A percentile compares a stretch with the other conserved stretches of the same genome.
These are phyloP conservation scores for Plagodis pulveraria DNA, from an alignment of 2,888 invertebrate genomes.

Conservation along the genomic window DNA sequence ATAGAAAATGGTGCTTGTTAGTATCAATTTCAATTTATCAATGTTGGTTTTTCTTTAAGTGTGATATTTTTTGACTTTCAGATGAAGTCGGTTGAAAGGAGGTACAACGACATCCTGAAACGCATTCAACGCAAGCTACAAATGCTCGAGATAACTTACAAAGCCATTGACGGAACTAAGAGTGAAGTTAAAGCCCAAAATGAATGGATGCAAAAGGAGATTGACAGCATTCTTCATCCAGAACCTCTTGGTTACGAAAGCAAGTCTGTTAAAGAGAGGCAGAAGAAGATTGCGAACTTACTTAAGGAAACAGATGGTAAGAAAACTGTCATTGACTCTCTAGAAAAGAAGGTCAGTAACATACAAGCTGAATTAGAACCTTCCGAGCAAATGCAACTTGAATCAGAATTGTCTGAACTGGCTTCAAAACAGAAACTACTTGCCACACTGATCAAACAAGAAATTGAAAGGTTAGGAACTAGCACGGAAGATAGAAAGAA, in stretches of 20 bases:
- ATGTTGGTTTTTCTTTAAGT: background rate
- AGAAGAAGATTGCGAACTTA: constrained; percentile 89
- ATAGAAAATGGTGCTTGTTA: no score
- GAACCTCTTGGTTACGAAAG: constrained; percentile 91
- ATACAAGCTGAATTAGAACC: constrained; percentile 94
- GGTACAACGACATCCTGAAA: constrained; percentile 93
- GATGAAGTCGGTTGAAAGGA: constrained; percentile 93
- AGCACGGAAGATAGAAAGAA: constrained; percentile 90
- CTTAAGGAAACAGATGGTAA: constrained; percentile 94
- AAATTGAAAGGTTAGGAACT: constrained; percentile 89
- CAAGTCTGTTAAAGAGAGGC: constrained; percentile 90
- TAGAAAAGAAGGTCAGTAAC: constrained; percentile 93
- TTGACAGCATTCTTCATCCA: constrained; percentile 87
- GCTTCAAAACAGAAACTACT: constrained; percentile 91
- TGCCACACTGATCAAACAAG: constrained; percentile 88
- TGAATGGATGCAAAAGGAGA: constrained; percentile 92
- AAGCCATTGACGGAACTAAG: constrained; percentile 92
- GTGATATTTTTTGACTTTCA: constrained; percentile 53
- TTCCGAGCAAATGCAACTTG: constrained; percentile 92
- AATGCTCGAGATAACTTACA: constrained; percentile 92
- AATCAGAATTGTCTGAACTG: constrained; percentile 89
- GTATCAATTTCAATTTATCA: background rate
- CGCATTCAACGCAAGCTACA: constrained; percentile 93
- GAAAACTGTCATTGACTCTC: constrained; percentile 91
- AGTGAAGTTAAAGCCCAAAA: constrained; percentile 92